Evolutionary conservation across 2,888 invertebrate species (phyloP).

Genomic region (Plagiodera versicolora): DNA sequence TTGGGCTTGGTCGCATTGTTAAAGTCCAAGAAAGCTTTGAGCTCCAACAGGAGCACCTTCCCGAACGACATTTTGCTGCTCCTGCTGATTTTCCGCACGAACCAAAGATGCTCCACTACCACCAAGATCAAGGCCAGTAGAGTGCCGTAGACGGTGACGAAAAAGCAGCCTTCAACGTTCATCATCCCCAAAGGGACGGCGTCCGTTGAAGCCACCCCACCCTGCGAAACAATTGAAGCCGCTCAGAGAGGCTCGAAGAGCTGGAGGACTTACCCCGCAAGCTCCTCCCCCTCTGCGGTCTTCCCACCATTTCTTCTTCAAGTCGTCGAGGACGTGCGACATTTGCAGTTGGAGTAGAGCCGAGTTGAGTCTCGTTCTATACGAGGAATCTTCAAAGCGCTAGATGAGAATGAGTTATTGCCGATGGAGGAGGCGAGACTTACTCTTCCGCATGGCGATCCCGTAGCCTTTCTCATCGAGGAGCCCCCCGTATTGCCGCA

Average conservation of each 20-base stretch:
- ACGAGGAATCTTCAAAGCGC: slow-evolving; percentile 58
- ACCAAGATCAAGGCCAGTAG: slow-evolving; percentile 38
- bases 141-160: slow-evolving; percentile 43
- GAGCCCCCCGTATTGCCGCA: slow-evolving; percentile 39
- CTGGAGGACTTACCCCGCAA: slow-evolving; percentile 59
- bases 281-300: slow-evolving; percentile 68
- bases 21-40: slow-evolving; percentile 41
- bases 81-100: slow-evolving; percentile 33
- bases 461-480: slow-evolving; percentile 47
- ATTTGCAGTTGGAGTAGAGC: slow-evolving; percentile 76
- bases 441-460: slow-evolving; percentile 47
- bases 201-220: slow-evolving; percentile 31
- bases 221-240: slow-evolving; percentile 35
- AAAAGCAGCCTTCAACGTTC: slow-evolving; percentile 46
- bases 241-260: too few species aligned
- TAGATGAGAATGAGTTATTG: not conserved
- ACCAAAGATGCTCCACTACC: slow-evolving; percentile 37
- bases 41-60: slow-evolving; percentile 37
- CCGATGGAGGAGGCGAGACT: not conserved
- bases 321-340: slow-evolving; percentile 66
- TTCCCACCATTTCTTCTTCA: slow-evolving; percentile 82
- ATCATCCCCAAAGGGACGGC: slow-evolving; percentile 43
- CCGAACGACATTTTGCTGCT: slow-evolving; percentile 35
- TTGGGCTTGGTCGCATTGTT: slow-evolving; percentile 43
- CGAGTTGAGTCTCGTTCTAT: slow-evolving; percentile 68